Conservation (phyloP, 2,113 vertebrate species). For the Kryptolebias marmoratus region DNA sequence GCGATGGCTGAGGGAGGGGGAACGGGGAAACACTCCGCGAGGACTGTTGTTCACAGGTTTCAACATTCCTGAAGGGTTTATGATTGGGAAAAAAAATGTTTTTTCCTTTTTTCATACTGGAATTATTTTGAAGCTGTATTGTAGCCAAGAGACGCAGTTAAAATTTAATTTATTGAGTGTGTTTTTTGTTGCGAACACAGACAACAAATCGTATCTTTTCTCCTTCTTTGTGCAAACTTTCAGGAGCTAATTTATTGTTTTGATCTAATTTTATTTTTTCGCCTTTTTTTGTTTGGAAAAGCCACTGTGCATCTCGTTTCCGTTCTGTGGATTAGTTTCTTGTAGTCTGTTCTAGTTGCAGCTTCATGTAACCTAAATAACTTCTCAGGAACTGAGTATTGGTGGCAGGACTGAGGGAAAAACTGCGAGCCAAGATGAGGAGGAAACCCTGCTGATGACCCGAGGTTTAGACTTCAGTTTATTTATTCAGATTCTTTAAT, state of each 20-base stretch:
- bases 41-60: constrained; percentile 46
- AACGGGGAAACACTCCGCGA: neutral
- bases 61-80: constrained; percentile 75
- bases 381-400: constrained; percentile 83
- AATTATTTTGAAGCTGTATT: constrained; percentile 39
- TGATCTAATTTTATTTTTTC: constrained; percentile 44
- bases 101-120: constrained; percentile 13
- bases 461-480: constrained; percentile 90
- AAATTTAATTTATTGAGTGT: too few relatives aligned
- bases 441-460: constrained; percentile 77
- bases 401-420: constrained; percentile 67
- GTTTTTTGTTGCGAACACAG: constrained; percentile 8
- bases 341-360: constrained; percentile 66
- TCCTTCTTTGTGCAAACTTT: neutral
- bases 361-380: constrained; percentile 80
- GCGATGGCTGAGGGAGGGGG: neutral
- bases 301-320: constrained; percentile 7
- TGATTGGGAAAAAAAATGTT: constrained; percentile 37
- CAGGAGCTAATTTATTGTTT: constrained; percentile 21
- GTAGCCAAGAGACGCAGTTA: constrained; percentile 24
- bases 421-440: constrained; percentile 68
- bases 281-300: neutral
- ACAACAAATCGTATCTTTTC: neutral
- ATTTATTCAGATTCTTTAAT: constrained; percentile 99
- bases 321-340: constrained; percentile 63